Evolutionary conservation across 2,797 vertebrate genomes (phyloP).

Genomic region (Pseudocheirus occidentalis): DNA sequence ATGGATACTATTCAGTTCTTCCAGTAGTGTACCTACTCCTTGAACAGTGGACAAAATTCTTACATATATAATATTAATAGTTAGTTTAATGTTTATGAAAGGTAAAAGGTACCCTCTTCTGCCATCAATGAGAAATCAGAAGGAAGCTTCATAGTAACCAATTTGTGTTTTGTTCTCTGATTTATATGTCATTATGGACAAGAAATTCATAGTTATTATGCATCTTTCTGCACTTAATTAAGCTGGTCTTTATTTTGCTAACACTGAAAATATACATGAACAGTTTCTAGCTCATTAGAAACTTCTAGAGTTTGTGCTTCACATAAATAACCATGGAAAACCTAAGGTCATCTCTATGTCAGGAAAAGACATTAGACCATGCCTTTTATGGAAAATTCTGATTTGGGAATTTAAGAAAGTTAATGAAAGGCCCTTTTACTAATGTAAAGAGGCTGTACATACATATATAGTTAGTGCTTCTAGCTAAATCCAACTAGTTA

Average conservation of each 20-base stretch:
- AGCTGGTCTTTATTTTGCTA: background rate
- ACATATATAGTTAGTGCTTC: background rate
- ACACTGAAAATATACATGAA: background rate
- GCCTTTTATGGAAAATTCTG: background rate
- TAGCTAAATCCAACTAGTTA: background rate
- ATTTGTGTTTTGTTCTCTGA: background rate
- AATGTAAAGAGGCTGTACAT: background rate
- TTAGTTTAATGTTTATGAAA: background rate
- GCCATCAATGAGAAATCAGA: background rate
- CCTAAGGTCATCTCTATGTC: background rate
- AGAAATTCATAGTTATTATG: background rate
- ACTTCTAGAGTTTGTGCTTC: background rate
- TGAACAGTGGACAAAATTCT: background rate
- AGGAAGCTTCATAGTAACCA: background rate
- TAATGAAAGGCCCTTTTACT: background rate
- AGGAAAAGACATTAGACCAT: background rate
- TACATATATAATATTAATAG: background rate
- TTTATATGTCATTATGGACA: background rate
- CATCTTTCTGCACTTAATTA: background rate
- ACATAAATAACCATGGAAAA: background rate
- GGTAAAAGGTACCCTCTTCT: background rate
- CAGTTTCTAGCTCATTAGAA: background rate
- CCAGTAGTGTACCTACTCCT: background rate
- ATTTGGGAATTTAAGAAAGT: background rate
- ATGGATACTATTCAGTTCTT: background rate